phyloP scores from a whole-genome alignment of 2,888 invertebrate genomes.

The Drosophila affinis region DNA sequence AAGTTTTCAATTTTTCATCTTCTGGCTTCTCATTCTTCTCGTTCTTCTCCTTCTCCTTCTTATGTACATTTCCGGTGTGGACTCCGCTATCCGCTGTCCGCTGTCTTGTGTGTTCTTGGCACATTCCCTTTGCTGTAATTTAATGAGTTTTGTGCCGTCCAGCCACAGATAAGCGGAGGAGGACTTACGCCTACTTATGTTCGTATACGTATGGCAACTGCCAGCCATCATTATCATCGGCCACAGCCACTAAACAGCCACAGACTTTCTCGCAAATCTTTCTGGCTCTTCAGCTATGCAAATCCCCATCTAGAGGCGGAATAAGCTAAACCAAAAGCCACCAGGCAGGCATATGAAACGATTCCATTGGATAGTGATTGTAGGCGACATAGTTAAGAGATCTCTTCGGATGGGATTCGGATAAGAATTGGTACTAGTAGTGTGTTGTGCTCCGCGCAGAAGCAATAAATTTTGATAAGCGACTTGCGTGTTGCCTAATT shows the following conservation, averaged over 20 bases:
- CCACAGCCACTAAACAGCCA: no score
- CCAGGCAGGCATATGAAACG: no score
- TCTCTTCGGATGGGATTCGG: no score
- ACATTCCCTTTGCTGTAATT: conserved; percentile 61
- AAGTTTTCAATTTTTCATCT: background rate
- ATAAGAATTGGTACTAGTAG: no score
- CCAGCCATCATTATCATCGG: background rate
- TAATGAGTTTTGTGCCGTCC: conserved; percentile 61
- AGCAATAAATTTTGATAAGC: no score
- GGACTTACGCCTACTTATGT: conserved; percentile 15
- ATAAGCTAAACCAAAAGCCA: no score
- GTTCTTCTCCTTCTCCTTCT: background rate
- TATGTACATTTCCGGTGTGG: conserved; percentile 22
- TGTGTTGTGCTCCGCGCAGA: no score
- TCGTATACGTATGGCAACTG: background rate
- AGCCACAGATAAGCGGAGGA: conserved; percentile 14
- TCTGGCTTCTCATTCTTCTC: background rate
- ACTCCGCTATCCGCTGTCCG: background rate
- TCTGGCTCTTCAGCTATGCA: background rate
- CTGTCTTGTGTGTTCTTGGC: background rate
- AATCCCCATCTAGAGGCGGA: background rate
- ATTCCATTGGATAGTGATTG: background rate
- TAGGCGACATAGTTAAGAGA: no score
- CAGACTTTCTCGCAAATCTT: background rate
- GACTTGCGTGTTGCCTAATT: no score